A percentile compares a stretch with the other conserved stretches of the same genome.
phyloP scores from a whole-genome alignment of 1,140 invertebrate species.

The Scaptomyza graminum region DNA sequence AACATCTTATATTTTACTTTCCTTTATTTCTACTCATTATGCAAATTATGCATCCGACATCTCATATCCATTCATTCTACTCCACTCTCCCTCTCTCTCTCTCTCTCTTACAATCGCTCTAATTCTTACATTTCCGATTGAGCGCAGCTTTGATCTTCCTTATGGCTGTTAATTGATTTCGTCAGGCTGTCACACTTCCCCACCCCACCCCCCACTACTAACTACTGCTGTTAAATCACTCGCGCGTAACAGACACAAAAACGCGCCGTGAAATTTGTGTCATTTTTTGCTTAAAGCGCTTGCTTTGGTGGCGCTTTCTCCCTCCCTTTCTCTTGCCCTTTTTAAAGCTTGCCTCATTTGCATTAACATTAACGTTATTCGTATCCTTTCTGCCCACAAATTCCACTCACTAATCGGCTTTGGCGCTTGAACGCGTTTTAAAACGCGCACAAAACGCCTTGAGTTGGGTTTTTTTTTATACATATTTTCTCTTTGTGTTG shows the following conservation, averaged over 20 bases:
- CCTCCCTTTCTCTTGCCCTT: neutral
- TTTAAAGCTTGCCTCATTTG: conserved; percentile 30
- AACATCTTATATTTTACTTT: conserved; percentile 26
- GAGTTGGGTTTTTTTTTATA: conserved; percentile 17
- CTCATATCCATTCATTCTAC: conserved; percentile 32
- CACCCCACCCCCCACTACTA: neutral
- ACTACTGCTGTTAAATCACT: conserved; percentile 18
- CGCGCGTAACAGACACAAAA: conserved; percentile 46
- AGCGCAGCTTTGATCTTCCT: conserved; percentile 58
- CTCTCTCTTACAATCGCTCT: conserved; percentile 5
- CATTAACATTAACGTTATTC: conserved; percentile 28
- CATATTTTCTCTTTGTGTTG: conserved; percentile 3
- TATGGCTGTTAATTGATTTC: conserved; percentile 58
- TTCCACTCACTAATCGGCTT: conserved; percentile 46
- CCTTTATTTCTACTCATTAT: conserved; percentile 22
- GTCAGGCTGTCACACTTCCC: conserved; percentile 20
- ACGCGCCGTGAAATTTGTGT: conserved; percentile 40
- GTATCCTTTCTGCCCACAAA: conserved; percentile 42
- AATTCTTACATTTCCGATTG: conserved; percentile 47
- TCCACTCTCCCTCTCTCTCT: neutral
- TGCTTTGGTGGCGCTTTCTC: conserved; percentile 22
- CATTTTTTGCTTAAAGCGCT: conserved; percentile 22
- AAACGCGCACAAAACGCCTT: conserved; percentile 29
- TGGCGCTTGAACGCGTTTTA: conserved; percentile 31
- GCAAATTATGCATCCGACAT: conserved; percentile 52